A percentile compares a stretch with the other conserved stretches of the same genome.
These are phyloP conservation scores for Calypte anna DNA, from an alignment of 2,113 vertebrate species.

Conservation along the genomic window DNA sequence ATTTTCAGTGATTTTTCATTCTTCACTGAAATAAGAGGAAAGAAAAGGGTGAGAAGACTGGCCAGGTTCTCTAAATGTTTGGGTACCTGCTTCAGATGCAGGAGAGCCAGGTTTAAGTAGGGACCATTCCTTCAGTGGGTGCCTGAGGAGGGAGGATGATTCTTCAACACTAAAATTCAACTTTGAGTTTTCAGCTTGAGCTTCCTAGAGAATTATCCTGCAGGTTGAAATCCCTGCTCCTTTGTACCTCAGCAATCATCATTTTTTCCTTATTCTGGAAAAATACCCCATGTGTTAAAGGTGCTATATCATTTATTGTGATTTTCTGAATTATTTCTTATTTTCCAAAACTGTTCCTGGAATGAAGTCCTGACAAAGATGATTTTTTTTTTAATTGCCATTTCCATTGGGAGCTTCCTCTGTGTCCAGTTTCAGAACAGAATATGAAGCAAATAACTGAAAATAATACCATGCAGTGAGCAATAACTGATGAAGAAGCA, in stretches of 20 bases:
- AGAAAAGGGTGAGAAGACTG: background rate
- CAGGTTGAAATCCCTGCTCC: background rate
- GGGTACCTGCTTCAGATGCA: background rate
- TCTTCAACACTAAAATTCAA: background rate
- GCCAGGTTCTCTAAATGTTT: background rate
- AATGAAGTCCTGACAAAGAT: background rate
- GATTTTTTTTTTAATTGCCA: background rate
- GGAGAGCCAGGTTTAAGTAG: background rate
- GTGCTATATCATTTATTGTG: background rate
- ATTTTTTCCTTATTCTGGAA: background rate
- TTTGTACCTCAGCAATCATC: background rate
- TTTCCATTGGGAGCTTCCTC: background rate
- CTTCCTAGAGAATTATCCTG: background rate
- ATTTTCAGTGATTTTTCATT: background rate
- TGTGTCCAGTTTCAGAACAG: background rate
- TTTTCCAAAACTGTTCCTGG: background rate
- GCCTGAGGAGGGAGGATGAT: background rate
- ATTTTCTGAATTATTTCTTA: background rate
- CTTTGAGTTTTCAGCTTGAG: background rate
- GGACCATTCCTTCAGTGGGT: background rate
- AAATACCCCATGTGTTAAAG: background rate
- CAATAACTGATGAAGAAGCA: background rate
- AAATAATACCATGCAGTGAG: background rate
- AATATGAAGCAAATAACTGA: background rate
- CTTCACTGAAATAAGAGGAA: background rate